phyloP scores from a whole-genome alignment of 1,140 invertebrate genomes.

The Colletes gigas region DNA sequence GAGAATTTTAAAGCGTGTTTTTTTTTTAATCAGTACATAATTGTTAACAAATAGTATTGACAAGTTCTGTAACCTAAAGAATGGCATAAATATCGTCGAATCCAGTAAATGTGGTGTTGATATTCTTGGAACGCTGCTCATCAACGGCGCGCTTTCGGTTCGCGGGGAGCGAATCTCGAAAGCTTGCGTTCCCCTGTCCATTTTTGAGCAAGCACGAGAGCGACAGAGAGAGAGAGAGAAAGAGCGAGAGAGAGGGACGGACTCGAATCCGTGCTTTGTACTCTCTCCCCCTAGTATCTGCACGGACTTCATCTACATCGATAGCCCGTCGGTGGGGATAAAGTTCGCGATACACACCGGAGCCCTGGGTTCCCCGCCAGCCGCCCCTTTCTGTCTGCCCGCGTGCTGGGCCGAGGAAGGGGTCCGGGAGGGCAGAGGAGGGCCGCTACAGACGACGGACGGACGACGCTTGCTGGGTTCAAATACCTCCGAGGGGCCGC shows the following conservation, averaged over 20 bases:
- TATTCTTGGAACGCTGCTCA: too few relatives aligned
- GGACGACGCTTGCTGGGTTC: constrained; percentile 58
- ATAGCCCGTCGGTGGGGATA: constrained; percentile 24
- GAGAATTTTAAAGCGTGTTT: too few relatives aligned
- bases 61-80: too few relatives aligned
- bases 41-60: too few relatives aligned
- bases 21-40: too few relatives aligned
- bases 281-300: constrained; percentile 10
- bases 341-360: constrained; percentile 40
- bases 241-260: neutral
- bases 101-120: too few relatives aligned
- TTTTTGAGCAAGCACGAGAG: neutral
- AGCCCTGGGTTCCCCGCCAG: constrained; percentile 35
- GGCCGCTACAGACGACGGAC: constrained; percentile 48
- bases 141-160: too few relatives aligned
- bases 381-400: constrained; percentile 43
- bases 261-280: constrained; percentile 1
- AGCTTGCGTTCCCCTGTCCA: neutral
- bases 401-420: constrained; percentile 23
- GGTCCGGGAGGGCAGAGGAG: constrained; percentile 26
- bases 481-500: constrained; percentile 64
- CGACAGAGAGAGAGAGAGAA: neutral
- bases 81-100: too few relatives aligned
- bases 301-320: constrained; percentile 39
- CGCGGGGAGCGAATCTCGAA: neutral